Conservation (phyloP, 2,797 vertebrate genomes). For the Sebastes hopkinsi region DNA sequence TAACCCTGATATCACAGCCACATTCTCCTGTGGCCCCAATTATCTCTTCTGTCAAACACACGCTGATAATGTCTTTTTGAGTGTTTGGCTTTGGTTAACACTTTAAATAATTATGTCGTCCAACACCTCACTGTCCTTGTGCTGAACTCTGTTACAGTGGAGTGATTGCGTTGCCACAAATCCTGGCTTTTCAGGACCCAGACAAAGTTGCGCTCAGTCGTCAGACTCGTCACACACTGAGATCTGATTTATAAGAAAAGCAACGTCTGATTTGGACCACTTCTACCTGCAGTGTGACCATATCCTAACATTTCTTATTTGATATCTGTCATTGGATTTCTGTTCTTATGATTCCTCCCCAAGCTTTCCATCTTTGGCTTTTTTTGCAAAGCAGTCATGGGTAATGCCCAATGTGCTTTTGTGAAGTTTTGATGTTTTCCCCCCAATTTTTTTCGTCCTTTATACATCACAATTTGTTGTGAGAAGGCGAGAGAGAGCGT, state of each 20-base stretch:
- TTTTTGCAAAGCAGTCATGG: not conserved
- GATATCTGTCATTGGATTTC: not conserved
- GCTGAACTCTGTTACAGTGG: not conserved
- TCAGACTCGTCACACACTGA: not conserved
- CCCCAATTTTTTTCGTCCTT: constrained; percentile 2
- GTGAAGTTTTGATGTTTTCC: not conserved
- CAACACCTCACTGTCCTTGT: not conserved
- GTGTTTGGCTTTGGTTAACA: not conserved
- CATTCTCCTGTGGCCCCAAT: not conserved
- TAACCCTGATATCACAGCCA: not conserved
- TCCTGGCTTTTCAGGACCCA: not conserved
- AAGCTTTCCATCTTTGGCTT: not conserved
- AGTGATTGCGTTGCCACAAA: too few species aligned
- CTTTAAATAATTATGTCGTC: not conserved
- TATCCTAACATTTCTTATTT: not conserved
- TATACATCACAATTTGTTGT: constrained; percentile 15
- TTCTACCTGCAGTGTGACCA: not conserved
- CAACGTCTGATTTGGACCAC: not conserved
- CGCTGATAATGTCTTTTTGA: not conserved
- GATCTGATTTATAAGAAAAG: not conserved
- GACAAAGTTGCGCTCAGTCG: not conserved
- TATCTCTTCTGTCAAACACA: not conserved
- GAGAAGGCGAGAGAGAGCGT: constrained; percentile 3
- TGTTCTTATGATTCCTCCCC: not conserved
- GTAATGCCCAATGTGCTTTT: not conserved